Conservation (phyloP, 2,888 invertebrate genomes). For the Chloroclystis v-ata region DNA sequence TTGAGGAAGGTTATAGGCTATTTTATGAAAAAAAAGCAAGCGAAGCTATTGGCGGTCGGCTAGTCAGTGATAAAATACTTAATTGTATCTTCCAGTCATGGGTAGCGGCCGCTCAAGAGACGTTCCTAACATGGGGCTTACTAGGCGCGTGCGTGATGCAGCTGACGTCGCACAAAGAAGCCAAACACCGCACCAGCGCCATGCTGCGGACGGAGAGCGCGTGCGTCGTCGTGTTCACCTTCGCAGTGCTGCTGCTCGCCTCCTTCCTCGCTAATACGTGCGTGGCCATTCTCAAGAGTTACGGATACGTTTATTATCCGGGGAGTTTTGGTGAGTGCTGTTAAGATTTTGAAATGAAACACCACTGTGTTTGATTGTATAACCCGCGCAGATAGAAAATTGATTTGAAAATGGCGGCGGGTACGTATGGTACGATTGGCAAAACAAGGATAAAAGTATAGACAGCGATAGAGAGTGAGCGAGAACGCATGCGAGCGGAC, state of each 20-base stretch:
- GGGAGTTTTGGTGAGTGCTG: conserved; percentile 93
- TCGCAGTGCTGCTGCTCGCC: conserved; percentile 84
- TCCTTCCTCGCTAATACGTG: conserved; percentile 91
- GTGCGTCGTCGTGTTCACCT: conserved; percentile 79
- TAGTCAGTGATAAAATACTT: too few species aligned
- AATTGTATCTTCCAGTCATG: conserved; percentile 88
- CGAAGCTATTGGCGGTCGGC: too few species aligned
- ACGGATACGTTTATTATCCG: conserved; percentile 86
- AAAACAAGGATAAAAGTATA: too few species aligned
- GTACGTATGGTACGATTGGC: too few species aligned
- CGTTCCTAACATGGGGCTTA: conserved; percentile 92
- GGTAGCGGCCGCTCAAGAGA: conserved; percentile 93
- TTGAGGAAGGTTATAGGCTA: too few species aligned
- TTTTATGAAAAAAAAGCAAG: too few species aligned
- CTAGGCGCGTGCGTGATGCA: conserved; percentile 89
- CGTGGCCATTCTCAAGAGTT: conserved; percentile 85
- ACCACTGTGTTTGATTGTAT: too few species aligned
- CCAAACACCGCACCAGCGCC: conserved; percentile 76
- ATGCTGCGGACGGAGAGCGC: conserved; percentile 71
- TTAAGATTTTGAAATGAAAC: too few species aligned
- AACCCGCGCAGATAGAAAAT: too few species aligned
- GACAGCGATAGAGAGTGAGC: too few species aligned
- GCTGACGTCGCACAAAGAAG: conserved; percentile 85
- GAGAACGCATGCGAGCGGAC: too few species aligned
- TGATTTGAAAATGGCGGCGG: too few species aligned